A percentile compares a stretch with the other conserved stretches of the same genome.
These are phyloP conservation scores for Brotula barbata DNA, from an alignment of 2,797 vertebrate genomes.

Conservation along the genomic window DNA sequence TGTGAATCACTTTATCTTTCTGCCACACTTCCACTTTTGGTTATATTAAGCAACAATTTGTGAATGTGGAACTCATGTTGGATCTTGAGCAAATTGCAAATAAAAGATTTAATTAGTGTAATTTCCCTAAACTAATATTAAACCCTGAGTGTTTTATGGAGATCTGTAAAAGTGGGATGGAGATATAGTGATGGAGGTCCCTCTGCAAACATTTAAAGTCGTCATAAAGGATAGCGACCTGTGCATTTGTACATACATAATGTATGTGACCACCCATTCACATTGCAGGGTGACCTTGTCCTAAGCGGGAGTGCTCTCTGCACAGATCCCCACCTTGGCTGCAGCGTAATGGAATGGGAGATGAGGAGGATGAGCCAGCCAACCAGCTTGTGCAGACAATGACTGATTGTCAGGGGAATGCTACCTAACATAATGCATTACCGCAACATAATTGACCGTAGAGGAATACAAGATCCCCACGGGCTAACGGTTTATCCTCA, in stretches of 20 bases:
- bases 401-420: conserved; percentile 70
- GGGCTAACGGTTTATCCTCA: conserved; percentile 58
- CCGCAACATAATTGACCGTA: conserved; percentile 76
- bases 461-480: conserved; percentile 62
- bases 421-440: conserved; percentile 75
- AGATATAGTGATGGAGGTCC: conserved; percentile 16
- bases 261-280: conserved; percentile 24
- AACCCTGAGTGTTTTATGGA: conserved; percentile 6
- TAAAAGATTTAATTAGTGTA: neutral
- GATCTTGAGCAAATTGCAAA: conserved; percentile 4
- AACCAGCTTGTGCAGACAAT: conserved; percentile 71
- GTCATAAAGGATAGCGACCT: conserved; percentile 32
- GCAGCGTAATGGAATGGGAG: conserved; percentile 62
- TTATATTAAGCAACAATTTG: conserved; percentile 6
- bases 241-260: conserved; percentile 44
- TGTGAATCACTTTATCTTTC: conserved; percentile 35
- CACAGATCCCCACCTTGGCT: conserved; percentile 46
- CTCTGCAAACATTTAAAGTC: conserved; percentile 39
- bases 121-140: conserved; percentile 5
- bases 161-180: no score
- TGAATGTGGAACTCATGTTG: conserved; percentile 18
- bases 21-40: neutral
- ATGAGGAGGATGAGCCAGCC: conserved; percentile 63
- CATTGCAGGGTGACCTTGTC: conserved; percentile 72
- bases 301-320: conserved; percentile 47